phyloP scores from a whole-genome alignment of 2,113 vertebrate genomes.

The Larimichthys polyactis region DNA sequence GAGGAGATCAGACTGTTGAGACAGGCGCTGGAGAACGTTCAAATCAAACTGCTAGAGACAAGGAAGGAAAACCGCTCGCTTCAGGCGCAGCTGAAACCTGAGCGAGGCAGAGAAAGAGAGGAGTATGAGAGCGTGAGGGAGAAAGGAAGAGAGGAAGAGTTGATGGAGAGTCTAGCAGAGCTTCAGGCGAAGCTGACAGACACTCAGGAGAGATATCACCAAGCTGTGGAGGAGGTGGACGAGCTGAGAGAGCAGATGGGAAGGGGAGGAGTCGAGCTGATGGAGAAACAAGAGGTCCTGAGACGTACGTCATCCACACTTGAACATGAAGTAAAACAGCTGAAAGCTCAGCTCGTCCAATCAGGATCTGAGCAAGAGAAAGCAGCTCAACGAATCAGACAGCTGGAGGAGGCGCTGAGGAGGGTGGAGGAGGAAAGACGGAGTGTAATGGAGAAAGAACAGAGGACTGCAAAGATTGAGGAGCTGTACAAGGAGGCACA shows the following conservation, averaged over 20 bases:
- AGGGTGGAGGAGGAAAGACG: constrained; percentile 78
- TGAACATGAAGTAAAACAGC: constrained; percentile 84
- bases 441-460: constrained; percentile 44
- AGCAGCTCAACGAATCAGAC: constrained; percentile 82
- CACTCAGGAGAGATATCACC: constrained; percentile 87
- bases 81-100: constrained; percentile 83
- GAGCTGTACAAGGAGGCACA: constrained; percentile 91
- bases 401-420: constrained; percentile 86
- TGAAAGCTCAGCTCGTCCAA: constrained; percentile 86
- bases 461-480: constrained; percentile 81
- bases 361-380: constrained; percentile 82
- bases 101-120: constrained; percentile 55
- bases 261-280: constrained; percentile 70
- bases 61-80: constrained; percentile 84
- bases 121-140: constrained; percentile 50
- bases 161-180: constrained; percentile 88
- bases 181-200: constrained; percentile 88
- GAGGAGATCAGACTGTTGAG: constrained; percentile 84
- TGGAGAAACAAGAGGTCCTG: constrained; percentile 70
- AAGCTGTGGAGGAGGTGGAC: constrained; percentile 86
- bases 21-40: constrained; percentile 85
- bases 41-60: constrained; percentile 85
- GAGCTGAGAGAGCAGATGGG: constrained; percentile 80
- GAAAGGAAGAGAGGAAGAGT: constrained; percentile 73
- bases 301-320: constrained; percentile 62